phyloP scores from a whole-genome alignment of 2,888 invertebrate genomes.

The Drosophila ezoana region DNA sequence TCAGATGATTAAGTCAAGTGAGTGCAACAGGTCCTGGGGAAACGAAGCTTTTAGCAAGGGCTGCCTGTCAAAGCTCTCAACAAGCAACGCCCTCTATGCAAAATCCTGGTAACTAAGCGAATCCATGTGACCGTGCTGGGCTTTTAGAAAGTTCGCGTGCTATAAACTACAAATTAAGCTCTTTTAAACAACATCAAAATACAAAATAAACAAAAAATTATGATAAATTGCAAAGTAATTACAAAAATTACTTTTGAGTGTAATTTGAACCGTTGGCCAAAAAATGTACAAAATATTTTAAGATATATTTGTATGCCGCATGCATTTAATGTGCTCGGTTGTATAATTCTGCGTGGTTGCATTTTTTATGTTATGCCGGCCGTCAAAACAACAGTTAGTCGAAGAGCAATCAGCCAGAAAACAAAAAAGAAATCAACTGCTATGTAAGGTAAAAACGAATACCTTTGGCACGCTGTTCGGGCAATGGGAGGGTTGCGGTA shows the following conservation, averaged over 20 bases:
- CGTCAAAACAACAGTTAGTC: slow-evolving; percentile 37
- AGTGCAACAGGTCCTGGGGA: slow-evolving; percentile 39
- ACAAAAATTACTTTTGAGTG: slow-evolving; percentile 34
- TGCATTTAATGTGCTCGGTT: slow-evolving; percentile 28
- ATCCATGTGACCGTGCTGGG: not conserved
- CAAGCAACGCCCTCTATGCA: slow-evolving; percentile 47
- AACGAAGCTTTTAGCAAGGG: slow-evolving; percentile 28
- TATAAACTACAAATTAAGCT: slow-evolving; percentile 42
- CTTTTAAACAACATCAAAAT: slow-evolving; percentile 1
- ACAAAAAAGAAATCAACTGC: slow-evolving; percentile 18
- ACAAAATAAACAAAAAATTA: slow-evolving; percentile 26
- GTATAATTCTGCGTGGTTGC: slow-evolving; percentile 38
- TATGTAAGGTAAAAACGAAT: slow-evolving; percentile 12
- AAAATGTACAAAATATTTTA: slow-evolving; percentile 10
- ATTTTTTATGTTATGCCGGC: slow-evolving; percentile 25
- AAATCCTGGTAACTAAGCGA: slow-evolving; percentile 41
- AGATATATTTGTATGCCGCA: slow-evolving; percentile 23
- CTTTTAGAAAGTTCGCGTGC: slow-evolving; percentile 25
- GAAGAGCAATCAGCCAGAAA: slow-evolving; percentile 35
- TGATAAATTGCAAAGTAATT: slow-evolving; percentile 37
- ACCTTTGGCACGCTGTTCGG: slow-evolving; percentile 7
- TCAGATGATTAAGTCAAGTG: not conserved
- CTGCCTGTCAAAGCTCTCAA: slow-evolving; percentile 32
- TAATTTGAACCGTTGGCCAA: slow-evolving; percentile 27
- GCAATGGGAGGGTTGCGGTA: slow-evolving; percentile 11